Evolutionary conservation across 1,140 invertebrate species (phyloP).

Genomic region (Achatina immaculata): DNA sequence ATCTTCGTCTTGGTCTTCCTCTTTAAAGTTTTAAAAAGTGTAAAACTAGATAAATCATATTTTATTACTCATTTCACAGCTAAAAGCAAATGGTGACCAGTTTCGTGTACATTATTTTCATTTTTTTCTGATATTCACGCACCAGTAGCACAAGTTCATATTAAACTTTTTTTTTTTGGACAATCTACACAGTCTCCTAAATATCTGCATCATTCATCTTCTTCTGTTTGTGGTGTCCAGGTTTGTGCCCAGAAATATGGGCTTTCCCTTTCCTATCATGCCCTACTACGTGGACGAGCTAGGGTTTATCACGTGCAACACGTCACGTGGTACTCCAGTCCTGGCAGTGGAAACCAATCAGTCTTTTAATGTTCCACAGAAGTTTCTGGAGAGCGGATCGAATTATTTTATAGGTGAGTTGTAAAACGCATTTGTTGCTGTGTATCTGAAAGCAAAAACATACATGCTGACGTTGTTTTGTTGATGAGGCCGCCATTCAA

Average conservation of each 20-base stretch:
- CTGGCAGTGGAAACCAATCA: constrained; percentile 13
- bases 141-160: background rate
- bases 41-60: too few species aligned
- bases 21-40: too few species aligned
- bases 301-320: constrained; percentile 18
- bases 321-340: background rate
- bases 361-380: constrained; percentile 2
- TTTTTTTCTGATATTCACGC: background rate
- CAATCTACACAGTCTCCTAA: background rate
- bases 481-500: background rate
- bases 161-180: background rate
- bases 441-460: background rate
- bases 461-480: background rate
- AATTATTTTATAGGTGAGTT: constrained; percentile 26
- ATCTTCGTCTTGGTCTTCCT: too few species aligned
- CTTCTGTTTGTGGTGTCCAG: background rate
- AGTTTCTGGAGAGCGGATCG: background rate
- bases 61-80: too few species aligned
- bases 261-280: background rate
- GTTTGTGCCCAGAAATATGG: background rate
- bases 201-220: background rate
- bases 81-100: too few species aligned
- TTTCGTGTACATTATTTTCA: background rate
- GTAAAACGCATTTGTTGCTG: too few species aligned
- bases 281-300: background rate